A percentile compares a stretch with the other conserved stretches of the same genome.
These are phyloP conservation scores for Cacatua alba DNA, from an alignment of 2,113 vertebrate species.

Conservation along the genomic window DNA sequence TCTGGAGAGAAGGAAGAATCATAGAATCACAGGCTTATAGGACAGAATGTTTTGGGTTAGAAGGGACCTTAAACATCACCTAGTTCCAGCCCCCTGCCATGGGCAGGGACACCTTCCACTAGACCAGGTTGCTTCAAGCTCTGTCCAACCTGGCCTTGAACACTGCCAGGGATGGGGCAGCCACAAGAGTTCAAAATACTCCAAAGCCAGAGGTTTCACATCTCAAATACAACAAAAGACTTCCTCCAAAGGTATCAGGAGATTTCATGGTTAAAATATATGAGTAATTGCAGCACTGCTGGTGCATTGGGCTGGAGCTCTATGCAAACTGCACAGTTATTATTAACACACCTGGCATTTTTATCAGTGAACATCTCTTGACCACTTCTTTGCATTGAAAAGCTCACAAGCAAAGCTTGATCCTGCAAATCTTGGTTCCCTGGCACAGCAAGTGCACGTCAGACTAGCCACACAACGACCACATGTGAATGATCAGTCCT, in stretches of 20 bases:
- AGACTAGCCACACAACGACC: not conserved
- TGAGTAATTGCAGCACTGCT: accelerated
- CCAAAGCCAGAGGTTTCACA: not conserved
- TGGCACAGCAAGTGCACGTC: not conserved
- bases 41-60: not conserved
- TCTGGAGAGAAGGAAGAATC: conserved; percentile 73
- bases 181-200: not conserved
- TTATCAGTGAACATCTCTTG: not conserved
- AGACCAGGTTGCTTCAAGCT: not conserved
- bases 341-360: not conserved
- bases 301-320: not conserved
- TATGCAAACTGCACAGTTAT: not conserved
- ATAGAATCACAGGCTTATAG: not conserved
- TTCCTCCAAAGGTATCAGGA: not conserved
- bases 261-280: not conserved
- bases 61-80: not conserved
- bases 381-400: not conserved
- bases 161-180: not conserved
- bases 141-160: not conserved
- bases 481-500: not conserved
- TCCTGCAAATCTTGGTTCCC: not conserved
- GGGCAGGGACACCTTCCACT: not conserved
- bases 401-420: not conserved
- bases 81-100: not conserved
- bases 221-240: not conserved